A percentile compares a stretch with the other conserved stretches of the same genome.
These are phyloP conservation scores for Microcebus griseorufus DNA, from an alignment of 2,113 vertebrate genomes.

Conservation along the genomic window DNA sequence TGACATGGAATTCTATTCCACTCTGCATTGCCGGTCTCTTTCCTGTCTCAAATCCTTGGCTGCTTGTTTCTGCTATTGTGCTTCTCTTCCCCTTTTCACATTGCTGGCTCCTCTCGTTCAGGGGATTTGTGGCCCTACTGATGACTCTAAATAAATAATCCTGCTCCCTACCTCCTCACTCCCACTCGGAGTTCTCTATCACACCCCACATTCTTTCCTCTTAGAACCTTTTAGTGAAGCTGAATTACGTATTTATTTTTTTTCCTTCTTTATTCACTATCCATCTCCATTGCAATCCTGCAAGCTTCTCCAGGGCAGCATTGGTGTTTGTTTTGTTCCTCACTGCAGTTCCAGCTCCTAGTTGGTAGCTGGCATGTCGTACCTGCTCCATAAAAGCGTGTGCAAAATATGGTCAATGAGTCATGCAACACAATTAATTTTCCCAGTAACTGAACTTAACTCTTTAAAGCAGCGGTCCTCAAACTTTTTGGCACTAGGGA, in stretches of 20 bases:
- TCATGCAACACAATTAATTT: not conserved
- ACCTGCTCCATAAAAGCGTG: not conserved
- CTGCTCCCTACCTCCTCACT: not conserved
- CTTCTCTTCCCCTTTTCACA: not conserved
- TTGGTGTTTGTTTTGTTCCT: not conserved
- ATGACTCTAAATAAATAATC: not conserved
- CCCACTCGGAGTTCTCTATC: not conserved
- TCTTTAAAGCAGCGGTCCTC: not conserved
- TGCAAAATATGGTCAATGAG: not conserved
- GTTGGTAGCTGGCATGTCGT: not conserved
- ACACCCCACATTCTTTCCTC: not conserved
- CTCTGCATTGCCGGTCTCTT: not conserved
- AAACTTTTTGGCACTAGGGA: no score
- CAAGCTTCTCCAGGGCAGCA: not conserved
- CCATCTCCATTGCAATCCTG: not conserved
- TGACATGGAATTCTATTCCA: not conserved
- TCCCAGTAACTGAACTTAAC: not conserved
- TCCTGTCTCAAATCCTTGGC: not conserved
- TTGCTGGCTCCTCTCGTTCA: rapidly evolving
- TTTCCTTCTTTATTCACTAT: not conserved
- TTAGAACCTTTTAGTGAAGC: not conserved
- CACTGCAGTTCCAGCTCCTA: not conserved
- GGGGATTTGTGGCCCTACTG: not conserved
- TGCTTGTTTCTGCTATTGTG: not conserved
- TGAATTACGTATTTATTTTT: not conserved